Base-by-base conservation (phyloP, 2,113 vertebrate species). In the Cercocebus atys region DNA sequence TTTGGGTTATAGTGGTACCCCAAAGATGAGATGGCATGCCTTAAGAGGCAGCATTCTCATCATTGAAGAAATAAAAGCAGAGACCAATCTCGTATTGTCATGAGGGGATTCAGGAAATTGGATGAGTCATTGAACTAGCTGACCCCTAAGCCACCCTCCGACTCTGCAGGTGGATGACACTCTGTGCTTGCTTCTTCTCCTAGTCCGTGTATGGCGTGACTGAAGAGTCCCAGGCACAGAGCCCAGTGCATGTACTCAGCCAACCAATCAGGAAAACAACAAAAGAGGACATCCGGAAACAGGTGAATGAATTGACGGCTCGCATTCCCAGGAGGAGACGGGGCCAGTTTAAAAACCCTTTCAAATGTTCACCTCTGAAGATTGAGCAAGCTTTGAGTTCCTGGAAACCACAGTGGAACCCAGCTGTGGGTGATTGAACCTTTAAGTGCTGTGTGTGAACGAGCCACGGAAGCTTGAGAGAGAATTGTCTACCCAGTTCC, bases 131-230 rank as follows among this genome's bases (percentile, higher is more conserved):
- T 38, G 0, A 25, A 35, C 6, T 16, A 25, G 30, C 59, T 73
- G 59, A 27, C 45, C 40, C 23, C 20, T 3, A 2, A 35, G 4
- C 6, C 6, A 6, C 27, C 27, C 47, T 43, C 52, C 27, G 1
- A 0, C 10, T n/a, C 35, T 20, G 30, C 78, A 25, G 35, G 6
- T 64, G 0, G 14, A 2, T 90, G 38, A 90, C 16, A 80, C 27
- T 25, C 2, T 73, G 8, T 43, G 90, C 92, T 96, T 66, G 2
- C 66, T 96, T 92, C 35, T 16, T 35, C 88, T 93, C 85, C 2
- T 98, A 99, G 99, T 99, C 99, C 0, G 99, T 99, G 13, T 99
- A 99, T 0, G 99, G 99, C 1, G 98, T 99, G 43, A 99, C 99
- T 35, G 99, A 99, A 30, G 99, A 99, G 7, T 98, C 99, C 75